phyloP scores from a whole-genome alignment of 2,113 vertebrate species.

The Anhinga rufa region DNA sequence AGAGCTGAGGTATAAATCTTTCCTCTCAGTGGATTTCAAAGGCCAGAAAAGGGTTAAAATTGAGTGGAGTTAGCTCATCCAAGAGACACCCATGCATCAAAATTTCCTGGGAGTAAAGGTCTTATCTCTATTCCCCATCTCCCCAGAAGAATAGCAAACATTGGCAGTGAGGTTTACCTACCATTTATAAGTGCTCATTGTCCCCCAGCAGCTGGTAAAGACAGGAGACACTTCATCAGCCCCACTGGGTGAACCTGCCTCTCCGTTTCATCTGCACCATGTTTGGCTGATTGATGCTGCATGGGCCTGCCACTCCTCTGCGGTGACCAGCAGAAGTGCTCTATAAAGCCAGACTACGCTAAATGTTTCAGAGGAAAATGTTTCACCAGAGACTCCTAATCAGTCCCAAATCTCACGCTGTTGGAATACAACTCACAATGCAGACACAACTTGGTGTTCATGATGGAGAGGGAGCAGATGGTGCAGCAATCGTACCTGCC shows the following conservation, averaged over 20 bases:
- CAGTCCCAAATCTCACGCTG: neutral
- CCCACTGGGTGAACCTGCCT: neutral
- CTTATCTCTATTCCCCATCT: neutral
- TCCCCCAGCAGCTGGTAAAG: neutral
- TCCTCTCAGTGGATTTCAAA: neutral
- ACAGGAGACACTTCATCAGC: neutral
- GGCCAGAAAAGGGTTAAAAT: neutral
- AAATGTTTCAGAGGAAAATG: neutral
- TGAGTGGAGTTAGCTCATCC: neutral
- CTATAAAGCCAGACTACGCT: neutral
- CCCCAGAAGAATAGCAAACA: neutral
- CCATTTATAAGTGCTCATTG: neutral
- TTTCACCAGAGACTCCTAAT: neutral
- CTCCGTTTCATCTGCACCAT: fast-evolving
- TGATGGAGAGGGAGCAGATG: neutral
- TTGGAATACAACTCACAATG: neutral
- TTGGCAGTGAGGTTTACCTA: neutral
- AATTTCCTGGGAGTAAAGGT: neutral
- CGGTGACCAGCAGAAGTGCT: fast-evolving
- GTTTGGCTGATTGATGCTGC: neutral
- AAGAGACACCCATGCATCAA: neutral
- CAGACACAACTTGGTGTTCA: neutral
- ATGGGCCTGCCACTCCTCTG: fast-evolving
- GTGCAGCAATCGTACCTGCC: neutral
- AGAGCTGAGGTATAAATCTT: neutral